A percentile compares a stretch with the other conserved stretches of the same genome.
phyloP scores from a whole-genome alignment of 2,888 invertebrate species.

The Xylota segnis region DNA sequence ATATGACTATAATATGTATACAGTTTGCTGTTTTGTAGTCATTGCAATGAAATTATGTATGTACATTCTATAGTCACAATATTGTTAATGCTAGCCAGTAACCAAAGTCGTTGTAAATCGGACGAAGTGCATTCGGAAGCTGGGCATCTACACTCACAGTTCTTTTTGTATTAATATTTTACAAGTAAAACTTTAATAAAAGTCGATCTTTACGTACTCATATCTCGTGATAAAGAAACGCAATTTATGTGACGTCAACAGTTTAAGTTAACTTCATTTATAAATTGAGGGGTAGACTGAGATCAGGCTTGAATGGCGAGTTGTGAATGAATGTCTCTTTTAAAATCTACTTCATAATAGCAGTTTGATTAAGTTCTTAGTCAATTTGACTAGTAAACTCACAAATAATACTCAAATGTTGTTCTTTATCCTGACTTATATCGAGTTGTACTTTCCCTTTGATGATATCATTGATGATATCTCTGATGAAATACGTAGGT shows the following conservation, averaged over 20 bases:
- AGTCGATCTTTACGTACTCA: not conserved
- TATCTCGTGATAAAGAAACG: not conserved
- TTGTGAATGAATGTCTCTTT: not conserved
- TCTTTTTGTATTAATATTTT: not conserved
- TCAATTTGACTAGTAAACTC: no score
- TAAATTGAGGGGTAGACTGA: not conserved
- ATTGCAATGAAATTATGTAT: not conserved
- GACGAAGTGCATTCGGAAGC: not conserved
- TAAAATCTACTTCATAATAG: no score
- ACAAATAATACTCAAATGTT: no score
- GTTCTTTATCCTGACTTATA: no score
- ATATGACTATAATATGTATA: constrained; percentile 4
- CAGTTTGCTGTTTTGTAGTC: not conserved
- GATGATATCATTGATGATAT: no score
- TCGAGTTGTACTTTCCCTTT: no score
- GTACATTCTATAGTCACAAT: not conserved
- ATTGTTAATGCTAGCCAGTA: not conserved
- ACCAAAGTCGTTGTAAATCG: not conserved
- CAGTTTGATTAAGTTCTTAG: no score
- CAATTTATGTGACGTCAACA: not conserved
- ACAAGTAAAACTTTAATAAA: not conserved
- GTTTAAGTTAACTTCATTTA: not conserved
- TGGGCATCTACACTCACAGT: not conserved
- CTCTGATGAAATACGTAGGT: no score
- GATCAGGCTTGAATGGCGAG: constrained; percentile 1